Conservation (phyloP, 1,140 invertebrate genomes). For the Rhagoletis pomonella region DNA sequence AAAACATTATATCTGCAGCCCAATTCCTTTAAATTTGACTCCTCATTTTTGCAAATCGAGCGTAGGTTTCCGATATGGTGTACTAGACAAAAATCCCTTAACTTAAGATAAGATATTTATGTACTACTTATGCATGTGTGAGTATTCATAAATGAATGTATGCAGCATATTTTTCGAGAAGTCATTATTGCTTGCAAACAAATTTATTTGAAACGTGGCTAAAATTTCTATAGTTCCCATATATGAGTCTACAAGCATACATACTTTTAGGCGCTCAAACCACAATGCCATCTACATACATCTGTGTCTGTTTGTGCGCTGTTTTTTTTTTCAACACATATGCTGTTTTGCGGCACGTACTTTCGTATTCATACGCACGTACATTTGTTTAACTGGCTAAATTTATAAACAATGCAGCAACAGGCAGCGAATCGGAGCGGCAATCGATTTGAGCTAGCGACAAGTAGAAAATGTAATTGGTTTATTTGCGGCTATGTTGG, state of each 20-base stretch:
- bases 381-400: background rate
- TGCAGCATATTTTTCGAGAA: background rate
- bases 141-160: background rate
- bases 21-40: too few relatives aligned
- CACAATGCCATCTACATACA: background rate
- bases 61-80: too few relatives aligned
- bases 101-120: too few relatives aligned
- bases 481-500: background rate
- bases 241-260: background rate
- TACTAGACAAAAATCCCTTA: too few relatives aligned
- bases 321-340: background rate
- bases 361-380: background rate
- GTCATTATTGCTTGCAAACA: slow-evolving; percentile 26
- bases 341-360: background rate
- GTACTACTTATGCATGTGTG: too few relatives aligned
- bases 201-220: slow-evolving; percentile 14
- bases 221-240: slow-evolving; percentile 6
- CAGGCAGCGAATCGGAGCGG: background rate
- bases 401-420: slow-evolving; percentile 19
- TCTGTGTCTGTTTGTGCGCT: background rate
- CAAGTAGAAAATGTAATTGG: slow-evolving; percentile 2
- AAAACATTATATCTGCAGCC: too few relatives aligned
- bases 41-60: too few relatives aligned
- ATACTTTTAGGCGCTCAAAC: background rate
- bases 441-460: background rate